Base-by-base conservation (phyloP, 1,140 invertebrate genomes). In the Sitophilus oryzae region DNA sequence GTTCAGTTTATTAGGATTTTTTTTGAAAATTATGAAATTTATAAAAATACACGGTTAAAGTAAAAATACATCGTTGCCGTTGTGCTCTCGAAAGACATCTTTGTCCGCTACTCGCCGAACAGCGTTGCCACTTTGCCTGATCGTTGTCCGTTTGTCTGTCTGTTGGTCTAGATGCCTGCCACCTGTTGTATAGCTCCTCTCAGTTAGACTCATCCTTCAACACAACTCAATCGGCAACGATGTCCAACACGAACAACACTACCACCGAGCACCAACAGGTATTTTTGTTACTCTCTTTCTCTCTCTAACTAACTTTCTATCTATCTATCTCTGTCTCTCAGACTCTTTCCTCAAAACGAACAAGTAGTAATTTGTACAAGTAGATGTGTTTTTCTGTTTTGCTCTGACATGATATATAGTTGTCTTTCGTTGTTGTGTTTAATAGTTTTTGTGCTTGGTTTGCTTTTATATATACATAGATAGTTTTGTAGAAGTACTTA, bases 81-180 rank as follows among this genome's bases (percentile, higher is more conserved):
- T 30, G 25, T 30, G 25, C 25, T 19, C 47, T 14, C n/a, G 5
- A 47, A 47, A 53, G 3, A 30, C 41, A 53, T 54, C 52, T 54
- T 43, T 56, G 30, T 48, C 38, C 36, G 45, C 45, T 42, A 55
- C 21, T 49, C 45, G 53, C 45, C 49, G 53, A 49, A 41, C 58
- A 63, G 61, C 56, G 47, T 56, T 56, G 52, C 47, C 52, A 46
- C 57, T 59, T 62, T 65, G 61, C 59, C 69, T 69, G 69, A 71
- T 61, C 70, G 66, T 72, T 69, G 74, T 77, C 74, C 76, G 76
- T 78, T 75, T 77, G 62, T 64, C 60, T 78, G 75, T 77, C 75
- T 77, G 76, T 77, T 78, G 76, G 60, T 61, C 76, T 77, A 81
- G 79, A 81, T 81, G 79, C 79, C 79, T 81, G 79, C 77, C 77